Percentiles rank a stretch among this genome's conserved stretches.
Evolutionary conservation across 1,140 invertebrate species (phyloP).

Genomic region (Lucilia cuprina): DNA sequence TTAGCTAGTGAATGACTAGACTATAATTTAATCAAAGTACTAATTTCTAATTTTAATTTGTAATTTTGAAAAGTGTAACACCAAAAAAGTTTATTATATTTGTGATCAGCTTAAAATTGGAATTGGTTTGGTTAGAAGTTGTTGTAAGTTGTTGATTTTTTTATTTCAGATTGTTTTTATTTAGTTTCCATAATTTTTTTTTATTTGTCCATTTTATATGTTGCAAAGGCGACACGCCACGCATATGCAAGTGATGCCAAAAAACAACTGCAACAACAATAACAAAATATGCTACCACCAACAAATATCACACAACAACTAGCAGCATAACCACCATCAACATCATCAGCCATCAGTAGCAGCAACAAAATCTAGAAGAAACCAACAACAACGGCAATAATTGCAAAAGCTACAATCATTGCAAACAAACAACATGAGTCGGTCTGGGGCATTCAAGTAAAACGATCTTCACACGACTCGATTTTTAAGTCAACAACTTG

Average conservation of each 20-base stretch:
- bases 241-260: conserved; percentile 25
- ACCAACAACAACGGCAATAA: background rate
- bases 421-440: background rate
- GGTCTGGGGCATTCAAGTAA: conserved; percentile 10
- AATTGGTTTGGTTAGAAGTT: background rate
- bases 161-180: background rate
- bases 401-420: background rate
- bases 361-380: background rate
- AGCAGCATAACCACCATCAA: background rate
- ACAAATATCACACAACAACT: background rate
- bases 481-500: conserved; percentile 63
- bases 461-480: conserved; percentile 51
- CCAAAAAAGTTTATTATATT: background rate
- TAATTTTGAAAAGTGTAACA: background rate
- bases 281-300: background rate
- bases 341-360: background rate
- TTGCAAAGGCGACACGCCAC: conserved; percentile 26
- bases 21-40: too few species aligned
- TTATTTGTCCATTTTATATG: conserved; percentile 8
- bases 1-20: too few species aligned
- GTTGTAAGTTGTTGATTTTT: background rate
- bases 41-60: too few species aligned
- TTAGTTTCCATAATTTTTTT: background rate
- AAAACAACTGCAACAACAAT: background rate
- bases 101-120: background rate